These are phyloP conservation scores for Nomada fucata DNA, from an alignment of 2,888 invertebrate species.

Conservation along the genomic window DNA sequence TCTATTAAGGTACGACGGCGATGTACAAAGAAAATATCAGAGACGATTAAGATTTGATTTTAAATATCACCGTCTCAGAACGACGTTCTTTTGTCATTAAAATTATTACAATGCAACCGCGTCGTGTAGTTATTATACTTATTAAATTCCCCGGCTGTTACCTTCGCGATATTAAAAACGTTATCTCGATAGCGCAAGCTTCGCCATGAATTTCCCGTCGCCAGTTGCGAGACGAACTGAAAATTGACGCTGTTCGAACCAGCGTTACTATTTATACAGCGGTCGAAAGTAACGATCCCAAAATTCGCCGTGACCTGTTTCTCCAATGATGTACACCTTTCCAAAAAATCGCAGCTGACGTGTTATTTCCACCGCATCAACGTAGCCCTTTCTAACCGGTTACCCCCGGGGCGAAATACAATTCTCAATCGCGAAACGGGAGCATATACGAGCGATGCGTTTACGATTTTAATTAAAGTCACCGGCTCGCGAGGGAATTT, in stretches of 20 bases:
- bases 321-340: background rate
- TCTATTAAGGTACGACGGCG: background rate
- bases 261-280: background rate
- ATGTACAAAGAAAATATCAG: background rate
- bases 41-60: background rate
- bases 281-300: background rate
- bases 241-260: background rate
- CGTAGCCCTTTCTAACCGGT: background rate
- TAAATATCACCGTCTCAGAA: too few species aligned
- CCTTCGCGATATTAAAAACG: background rate
- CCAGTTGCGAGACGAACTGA: background rate
- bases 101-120: too few species aligned
- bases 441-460: background rate
- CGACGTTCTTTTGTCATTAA: too few species aligned
- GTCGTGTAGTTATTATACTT: too few species aligned
- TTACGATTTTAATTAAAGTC: conserved; percentile 46
- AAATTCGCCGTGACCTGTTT: conserved; percentile 4
- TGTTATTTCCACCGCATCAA: too few species aligned
- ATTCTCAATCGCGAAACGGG: background rate
- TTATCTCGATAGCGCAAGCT: too few species aligned
- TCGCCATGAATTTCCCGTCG: background rate
- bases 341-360: background rate
- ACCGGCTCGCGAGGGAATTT: conserved; percentile 38
- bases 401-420: background rate
- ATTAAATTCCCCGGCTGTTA: background rate